Conservation (phyloP, 2,888 invertebrate genomes). For the Eustalomyia histrio region DNA sequence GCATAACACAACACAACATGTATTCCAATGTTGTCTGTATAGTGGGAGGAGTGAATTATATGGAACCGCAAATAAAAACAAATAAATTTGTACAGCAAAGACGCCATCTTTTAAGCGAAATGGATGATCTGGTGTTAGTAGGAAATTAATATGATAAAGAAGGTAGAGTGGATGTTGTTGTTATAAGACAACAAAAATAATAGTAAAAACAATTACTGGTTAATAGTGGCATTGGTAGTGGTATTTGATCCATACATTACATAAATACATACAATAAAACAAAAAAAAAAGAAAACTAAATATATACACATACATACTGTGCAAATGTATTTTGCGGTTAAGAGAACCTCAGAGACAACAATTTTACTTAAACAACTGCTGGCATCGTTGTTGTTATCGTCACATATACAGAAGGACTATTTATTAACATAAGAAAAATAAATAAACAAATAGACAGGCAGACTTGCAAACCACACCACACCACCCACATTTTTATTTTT, state of each 20-base stretch:
- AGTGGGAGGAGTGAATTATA: slow-evolving; percentile 64
- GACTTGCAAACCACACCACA: slow-evolving; percentile 18
- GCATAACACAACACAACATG: slow-evolving; percentile 13
- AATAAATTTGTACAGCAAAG: slow-evolving; percentile 8
- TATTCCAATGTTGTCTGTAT: slow-evolving; percentile 24
- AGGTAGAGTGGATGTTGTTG: slow-evolving; percentile 20
- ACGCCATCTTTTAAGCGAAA: slow-evolving; percentile 65
- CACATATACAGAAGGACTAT: not conserved
- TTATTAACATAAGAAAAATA: slow-evolving; percentile 31
- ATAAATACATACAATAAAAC: too few species aligned
- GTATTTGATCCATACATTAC: too few species aligned
- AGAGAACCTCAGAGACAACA: slow-evolving; percentile 39
- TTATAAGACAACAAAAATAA: slow-evolving; percentile 40
- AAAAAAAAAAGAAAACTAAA: too few species aligned
- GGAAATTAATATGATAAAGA: slow-evolving; percentile 39
- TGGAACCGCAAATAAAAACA: slow-evolving; percentile 50
- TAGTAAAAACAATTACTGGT: slow-evolving; percentile 47
- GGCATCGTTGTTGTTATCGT: slow-evolving; percentile 22
- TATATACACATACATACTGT: not conserved
- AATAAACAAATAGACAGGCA: slow-evolving; percentile 24
- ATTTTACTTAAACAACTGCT: slow-evolving; percentile 33
- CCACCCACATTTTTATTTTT: slow-evolving; percentile 55
- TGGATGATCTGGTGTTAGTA: slow-evolving; percentile 55
- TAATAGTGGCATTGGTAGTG: slow-evolving; percentile 29
- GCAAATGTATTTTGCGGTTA: slow-evolving; percentile 67